These are phyloP conservation scores for Esperia sulphurella DNA, from an alignment of 2,888 invertebrate genomes.

Conservation along the genomic window DNA sequence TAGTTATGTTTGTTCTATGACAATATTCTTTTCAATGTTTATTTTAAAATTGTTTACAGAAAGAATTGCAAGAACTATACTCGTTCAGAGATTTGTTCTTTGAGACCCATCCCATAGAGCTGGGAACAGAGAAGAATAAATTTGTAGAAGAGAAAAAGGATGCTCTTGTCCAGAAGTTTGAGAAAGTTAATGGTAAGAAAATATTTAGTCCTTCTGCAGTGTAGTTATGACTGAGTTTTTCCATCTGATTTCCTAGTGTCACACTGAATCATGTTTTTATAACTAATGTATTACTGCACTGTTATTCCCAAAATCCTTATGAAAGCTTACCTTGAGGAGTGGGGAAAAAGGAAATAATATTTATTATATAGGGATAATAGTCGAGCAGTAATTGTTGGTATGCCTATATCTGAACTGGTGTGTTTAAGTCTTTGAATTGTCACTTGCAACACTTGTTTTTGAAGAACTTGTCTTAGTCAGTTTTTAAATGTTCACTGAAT, in stretches of 20 bases:
- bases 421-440: too few relatives aligned
- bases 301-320: too few relatives aligned
- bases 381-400: too few relatives aligned
- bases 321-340: too few relatives aligned
- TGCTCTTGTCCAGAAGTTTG: slow-evolving; percentile 80
- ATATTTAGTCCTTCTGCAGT: background rate
- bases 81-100: slow-evolving; percentile 88
- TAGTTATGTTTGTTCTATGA: too few relatives aligned
- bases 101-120: slow-evolving; percentile 84
- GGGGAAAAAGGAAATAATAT: too few relatives aligned
- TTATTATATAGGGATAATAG: too few relatives aligned
- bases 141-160: slow-evolving; percentile 82
- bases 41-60: slow-evolving; percentile 75
- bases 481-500: too few relatives aligned
- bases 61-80: slow-evolving; percentile 82
- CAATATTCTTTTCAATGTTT: background rate
- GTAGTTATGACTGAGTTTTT: background rate
- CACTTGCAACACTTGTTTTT: too few relatives aligned
- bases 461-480: too few relatives aligned
- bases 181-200: slow-evolving; percentile 80
- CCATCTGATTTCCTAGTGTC: background rate
- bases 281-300: too few relatives aligned
- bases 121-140: slow-evolving; percentile 82
- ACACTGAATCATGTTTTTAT: background rate
- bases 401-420: too few relatives aligned